Conservation (phyloP, 2,797 vertebrate genomes). For the Cynodonichthys magdalenae region DNA sequence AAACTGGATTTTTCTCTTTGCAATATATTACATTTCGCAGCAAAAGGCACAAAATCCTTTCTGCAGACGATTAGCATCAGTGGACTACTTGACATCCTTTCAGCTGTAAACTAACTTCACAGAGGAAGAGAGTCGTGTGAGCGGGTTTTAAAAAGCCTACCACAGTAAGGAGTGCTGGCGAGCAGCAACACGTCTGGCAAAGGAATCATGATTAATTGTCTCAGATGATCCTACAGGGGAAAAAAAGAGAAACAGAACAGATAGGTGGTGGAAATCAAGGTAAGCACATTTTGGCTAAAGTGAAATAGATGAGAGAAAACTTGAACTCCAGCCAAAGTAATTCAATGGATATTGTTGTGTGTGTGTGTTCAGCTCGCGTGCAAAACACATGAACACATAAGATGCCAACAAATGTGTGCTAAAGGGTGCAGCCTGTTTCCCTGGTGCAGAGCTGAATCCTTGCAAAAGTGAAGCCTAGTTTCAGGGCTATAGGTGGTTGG, state of each 20-base stretch:
- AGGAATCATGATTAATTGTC: constrained; percentile 92
- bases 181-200: constrained; percentile 92
- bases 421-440: constrained; percentile 48
- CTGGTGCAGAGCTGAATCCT: constrained; percentile 27
- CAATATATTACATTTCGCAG: too few relatives aligned
- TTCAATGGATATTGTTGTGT: constrained; percentile 45
- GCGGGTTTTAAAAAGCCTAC: constrained; percentile 72
- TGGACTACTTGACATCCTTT: constrained; percentile 14
- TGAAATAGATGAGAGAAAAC: constrained; percentile 3
- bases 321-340: constrained; percentile 31
- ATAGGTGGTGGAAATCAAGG: constrained; percentile 14
- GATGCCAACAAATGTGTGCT: constrained; percentile 48
- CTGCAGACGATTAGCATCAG: constrained; percentile 1
- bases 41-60: background rate
- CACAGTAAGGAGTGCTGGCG: constrained; percentile 90
- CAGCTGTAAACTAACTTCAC: constrained; percentile 5
- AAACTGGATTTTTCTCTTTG: too few relatives aligned
- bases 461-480: constrained; percentile 23
- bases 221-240: constrained; percentile 86
- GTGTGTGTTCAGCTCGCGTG: too few relatives aligned
- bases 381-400: constrained; percentile 49
- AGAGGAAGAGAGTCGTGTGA: constrained; percentile 12
- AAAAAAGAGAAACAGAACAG: constrained; percentile 28
- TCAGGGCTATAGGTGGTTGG: constrained; percentile 1
- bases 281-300: constrained; percentile 28